These are phyloP conservation scores for Silurus asotus DNA, from an alignment of 2,113 vertebrate genomes.

Conservation along the genomic window DNA sequence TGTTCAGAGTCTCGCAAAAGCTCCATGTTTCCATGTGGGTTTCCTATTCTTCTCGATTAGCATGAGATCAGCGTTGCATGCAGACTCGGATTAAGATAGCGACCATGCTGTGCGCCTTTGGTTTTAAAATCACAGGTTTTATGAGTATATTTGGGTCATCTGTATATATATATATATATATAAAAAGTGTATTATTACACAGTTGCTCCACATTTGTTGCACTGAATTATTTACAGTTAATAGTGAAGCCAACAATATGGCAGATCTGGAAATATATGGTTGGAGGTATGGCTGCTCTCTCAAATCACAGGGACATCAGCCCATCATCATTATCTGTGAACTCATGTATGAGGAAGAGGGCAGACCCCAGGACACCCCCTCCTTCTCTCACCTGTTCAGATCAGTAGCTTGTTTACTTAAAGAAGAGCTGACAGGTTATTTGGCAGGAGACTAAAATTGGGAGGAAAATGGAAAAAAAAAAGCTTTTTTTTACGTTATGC, in stretches of 20 bases:
- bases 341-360: neutral
- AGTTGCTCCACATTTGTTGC: neutral
- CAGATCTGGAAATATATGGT: neutral
- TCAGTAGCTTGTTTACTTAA: too few species aligned
- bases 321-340: neutral
- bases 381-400: neutral
- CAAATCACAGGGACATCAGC: neutral
- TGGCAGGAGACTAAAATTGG: neutral
- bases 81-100: neutral
- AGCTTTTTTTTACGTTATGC: too few species aligned
- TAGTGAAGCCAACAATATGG: neutral
- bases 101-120: neutral
- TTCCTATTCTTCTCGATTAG: neutral
- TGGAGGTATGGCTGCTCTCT: neutral
- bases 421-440: too few species aligned
- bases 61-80: neutral
- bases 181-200: neutral
- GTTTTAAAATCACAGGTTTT: neutral
- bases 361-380: neutral
- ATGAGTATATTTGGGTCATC: neutral
- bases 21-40: neutral
- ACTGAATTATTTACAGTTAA: neutral
- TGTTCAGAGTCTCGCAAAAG: neutral
- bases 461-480: neutral
- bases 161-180: too few species aligned